Evolutionary conservation across 1,140 invertebrate species (phyloP).

Genomic region (Leptinotarsa undecemlineata): DNA sequence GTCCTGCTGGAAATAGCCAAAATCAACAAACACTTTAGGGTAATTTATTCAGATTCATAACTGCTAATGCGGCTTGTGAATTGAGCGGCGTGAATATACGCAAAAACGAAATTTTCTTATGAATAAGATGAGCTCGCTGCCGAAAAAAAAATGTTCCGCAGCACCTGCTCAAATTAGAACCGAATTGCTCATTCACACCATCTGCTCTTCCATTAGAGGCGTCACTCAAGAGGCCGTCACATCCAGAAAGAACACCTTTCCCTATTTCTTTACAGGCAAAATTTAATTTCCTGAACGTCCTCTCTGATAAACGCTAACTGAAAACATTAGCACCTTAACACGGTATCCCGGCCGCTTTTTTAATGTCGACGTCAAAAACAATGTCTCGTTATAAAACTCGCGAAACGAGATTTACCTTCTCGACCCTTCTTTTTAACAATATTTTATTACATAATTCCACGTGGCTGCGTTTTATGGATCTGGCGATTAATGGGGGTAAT

Average conservation of each 20-base stretch:
- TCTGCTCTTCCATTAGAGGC: conserved; percentile 55
- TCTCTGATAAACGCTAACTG: conserved; percentile 49
- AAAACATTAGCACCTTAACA: conserved; percentile 56
- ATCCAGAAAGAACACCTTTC: conserved; percentile 53
- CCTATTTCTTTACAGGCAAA: conserved; percentile 56
- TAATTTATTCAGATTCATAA: conserved; percentile 1
- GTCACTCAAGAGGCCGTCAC: conserved; percentile 52
- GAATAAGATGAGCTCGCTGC: conserved; percentile 34
- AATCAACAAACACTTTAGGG: too few relatives aligned
- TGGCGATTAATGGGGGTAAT: conserved; percentile 7
- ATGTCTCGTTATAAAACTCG: conserved; percentile 46
- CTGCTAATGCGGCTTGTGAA: neutral
- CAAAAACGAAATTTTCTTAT: conserved; percentile 44
- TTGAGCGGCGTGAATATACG: neutral
- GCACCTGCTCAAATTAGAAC: conserved; percentile 57
- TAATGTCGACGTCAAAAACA: conserved; percentile 51
- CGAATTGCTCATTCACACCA: conserved; percentile 56
- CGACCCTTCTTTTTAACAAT: conserved; percentile 27
- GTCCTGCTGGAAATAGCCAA: too few relatives aligned
- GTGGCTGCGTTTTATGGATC: conserved; percentile 24
- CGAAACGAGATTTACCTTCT: conserved; percentile 46
- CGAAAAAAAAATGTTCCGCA: conserved; percentile 32
- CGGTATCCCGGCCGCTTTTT: conserved; percentile 42
- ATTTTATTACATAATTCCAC: conserved; percentile 37
- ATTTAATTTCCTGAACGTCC: conserved; percentile 57